A percentile compares a stretch with the other conserved stretches of the same genome.
phyloP scores from a whole-genome alignment of 92 coral and sea anemone genomes.

The Ricordea florida region DNA sequence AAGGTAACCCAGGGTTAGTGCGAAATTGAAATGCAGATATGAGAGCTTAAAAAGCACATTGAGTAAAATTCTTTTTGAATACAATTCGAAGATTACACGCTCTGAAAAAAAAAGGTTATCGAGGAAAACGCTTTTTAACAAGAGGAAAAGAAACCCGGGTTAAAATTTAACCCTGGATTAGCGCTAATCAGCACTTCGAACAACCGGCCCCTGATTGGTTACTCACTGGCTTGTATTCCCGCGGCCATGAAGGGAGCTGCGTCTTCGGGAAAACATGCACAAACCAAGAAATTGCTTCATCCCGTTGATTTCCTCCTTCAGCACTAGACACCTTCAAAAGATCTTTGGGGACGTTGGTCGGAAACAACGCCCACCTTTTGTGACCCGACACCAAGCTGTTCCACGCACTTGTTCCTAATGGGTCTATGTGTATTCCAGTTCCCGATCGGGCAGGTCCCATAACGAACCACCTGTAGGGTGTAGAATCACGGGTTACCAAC shows the following conservation, averaged over 20 bases:
- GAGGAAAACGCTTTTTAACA: too few species aligned
- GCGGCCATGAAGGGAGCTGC: constrained; percentile 92
- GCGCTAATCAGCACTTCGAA: too few species aligned
- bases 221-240: constrained; percentile 93
- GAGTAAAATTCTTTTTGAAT: too few species aligned
- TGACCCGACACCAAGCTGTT: constrained; percentile 93
- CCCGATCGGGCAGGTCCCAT: constrained; percentile 99
- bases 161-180: too few species aligned
- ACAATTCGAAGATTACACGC: too few species aligned
- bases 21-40: too few species aligned
- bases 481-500: too few species aligned
- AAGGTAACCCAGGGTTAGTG: too few species aligned
- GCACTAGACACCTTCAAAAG: constrained; percentile 71
- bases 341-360: constrained; percentile 91
- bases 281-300: constrained; percentile 97
- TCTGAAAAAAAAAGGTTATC: too few species aligned
- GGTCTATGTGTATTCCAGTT: constrained; percentile 98
- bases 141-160: too few species aligned
- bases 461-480: constrained; percentile 94
- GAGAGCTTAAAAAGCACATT: too few species aligned
- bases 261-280: constrained; percentile 81
- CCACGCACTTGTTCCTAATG: constrained; percentile 99
- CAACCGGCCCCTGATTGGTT: too few species aligned
- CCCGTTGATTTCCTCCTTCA: constrained; percentile 94
- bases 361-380: constrained; percentile 98